phyloP scores from a whole-genome alignment of 2,113 vertebrate genomes.

The Peromyscus polionotus region DNA sequence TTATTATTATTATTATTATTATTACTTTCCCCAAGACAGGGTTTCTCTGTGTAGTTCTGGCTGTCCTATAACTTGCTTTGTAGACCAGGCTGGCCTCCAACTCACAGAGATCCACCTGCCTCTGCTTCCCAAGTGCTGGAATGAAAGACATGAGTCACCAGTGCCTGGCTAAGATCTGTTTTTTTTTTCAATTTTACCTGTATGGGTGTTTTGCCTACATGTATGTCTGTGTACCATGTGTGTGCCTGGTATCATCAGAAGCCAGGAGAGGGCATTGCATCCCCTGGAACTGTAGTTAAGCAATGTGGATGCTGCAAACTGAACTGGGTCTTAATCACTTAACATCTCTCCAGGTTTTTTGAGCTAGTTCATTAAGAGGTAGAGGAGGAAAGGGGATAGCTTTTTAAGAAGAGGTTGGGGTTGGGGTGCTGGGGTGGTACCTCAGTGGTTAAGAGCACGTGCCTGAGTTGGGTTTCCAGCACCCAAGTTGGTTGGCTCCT shows the following conservation, averaged over 20 bases:
- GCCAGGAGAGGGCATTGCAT: neutral
- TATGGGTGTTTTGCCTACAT: neutral
- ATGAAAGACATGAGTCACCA: neutral
- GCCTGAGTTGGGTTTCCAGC: neutral
- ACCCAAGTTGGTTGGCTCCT: neutral
- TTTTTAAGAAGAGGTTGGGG: neutral
- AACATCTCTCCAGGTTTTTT: neutral
- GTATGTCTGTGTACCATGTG: neutral
- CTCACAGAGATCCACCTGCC: neutral
- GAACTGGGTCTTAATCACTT: neutral
- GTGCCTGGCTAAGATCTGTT: neutral
- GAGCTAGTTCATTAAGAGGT: neutral
- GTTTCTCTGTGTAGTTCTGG: neutral
- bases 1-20: too few relatives aligned
- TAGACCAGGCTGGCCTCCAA: neutral
- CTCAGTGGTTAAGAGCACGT: neutral
- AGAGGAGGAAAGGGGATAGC: neutral
- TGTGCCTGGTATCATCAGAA: neutral
- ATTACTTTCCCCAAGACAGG: neutral
- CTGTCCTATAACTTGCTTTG: neutral
- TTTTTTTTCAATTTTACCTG: neutral
- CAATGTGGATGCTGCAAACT: neutral
- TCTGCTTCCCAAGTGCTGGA: neutral
- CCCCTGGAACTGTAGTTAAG: neutral
- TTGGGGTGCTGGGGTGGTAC: neutral